These are phyloP conservation scores for Chloebia gouldiae DNA, from an alignment of 2,113 vertebrate genomes.

Conservation along the genomic window DNA sequence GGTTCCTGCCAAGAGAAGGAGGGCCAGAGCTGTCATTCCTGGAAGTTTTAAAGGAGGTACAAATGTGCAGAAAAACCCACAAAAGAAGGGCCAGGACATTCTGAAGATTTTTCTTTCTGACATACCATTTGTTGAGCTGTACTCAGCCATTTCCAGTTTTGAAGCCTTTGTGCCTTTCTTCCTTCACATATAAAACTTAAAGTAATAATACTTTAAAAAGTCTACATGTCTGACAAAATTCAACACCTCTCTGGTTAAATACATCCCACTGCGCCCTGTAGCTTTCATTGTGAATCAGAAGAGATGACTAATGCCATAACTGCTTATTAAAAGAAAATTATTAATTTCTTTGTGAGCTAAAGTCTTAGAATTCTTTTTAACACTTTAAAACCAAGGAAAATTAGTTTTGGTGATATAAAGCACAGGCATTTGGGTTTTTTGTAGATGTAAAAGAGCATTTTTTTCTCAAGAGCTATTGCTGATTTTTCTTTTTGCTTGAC, in stretches of 20 bases:
- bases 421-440: neutral
- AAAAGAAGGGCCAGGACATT: neutral
- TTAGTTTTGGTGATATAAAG: neutral
- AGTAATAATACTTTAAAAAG: conserved; percentile 11
- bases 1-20: neutral
- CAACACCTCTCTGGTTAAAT: conserved; percentile 22
- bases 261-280: conserved; percentile 11
- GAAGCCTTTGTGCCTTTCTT: neutral
- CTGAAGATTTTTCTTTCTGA: neutral
- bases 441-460: neutral
- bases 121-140: neutral
- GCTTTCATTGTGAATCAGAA: conserved; percentile 68
- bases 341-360: conserved; percentile 44
- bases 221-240: conserved; percentile 47
- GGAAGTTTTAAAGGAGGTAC: neutral
- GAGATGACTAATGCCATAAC: conserved; percentile 66
- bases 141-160: neutral
- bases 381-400: conserved; percentile 20
- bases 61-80: neutral
- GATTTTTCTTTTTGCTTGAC: conserved; percentile 45
- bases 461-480: conserved; percentile 18
- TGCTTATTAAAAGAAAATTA: conserved; percentile 49
- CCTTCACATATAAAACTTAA: neutral
- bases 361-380: conserved; percentile 30
- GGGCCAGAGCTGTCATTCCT: neutral